These are phyloP conservation scores for Neoascia interrupta DNA, from an alignment of 2,888 invertebrate genomes.

Conservation along the genomic window DNA sequence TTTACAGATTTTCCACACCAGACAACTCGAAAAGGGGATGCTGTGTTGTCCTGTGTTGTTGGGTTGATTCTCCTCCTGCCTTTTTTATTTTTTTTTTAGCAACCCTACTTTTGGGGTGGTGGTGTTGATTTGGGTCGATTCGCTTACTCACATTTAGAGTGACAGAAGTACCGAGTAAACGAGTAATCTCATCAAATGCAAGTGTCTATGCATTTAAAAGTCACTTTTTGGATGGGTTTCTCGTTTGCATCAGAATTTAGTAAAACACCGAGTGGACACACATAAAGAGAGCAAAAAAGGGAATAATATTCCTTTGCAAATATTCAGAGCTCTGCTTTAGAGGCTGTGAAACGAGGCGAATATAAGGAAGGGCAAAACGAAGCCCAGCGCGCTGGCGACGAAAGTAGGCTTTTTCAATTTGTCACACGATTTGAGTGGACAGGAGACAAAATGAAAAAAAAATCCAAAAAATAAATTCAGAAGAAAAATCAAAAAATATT, in stretches of 20 bases:
- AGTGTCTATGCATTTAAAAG: constrained; percentile 46
- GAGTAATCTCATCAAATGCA: constrained; percentile 58
- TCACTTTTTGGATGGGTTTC: constrained; percentile 44
- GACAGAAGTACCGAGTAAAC: constrained; percentile 59
- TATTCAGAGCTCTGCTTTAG: constrained; percentile 4
- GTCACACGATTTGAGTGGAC: constrained; percentile 61
- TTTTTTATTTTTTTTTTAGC: neutral
- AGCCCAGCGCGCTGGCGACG: constrained; percentile 25
- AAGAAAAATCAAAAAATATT: constrained; percentile 27
- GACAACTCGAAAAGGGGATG: constrained; percentile 52
- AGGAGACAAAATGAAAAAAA: constrained; percentile 20
- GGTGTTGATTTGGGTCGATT: too few species aligned
- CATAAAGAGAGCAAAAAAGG: constrained; percentile 11
- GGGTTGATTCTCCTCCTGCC: constrained; percentile 2
- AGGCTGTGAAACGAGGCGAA: constrained; percentile 35
- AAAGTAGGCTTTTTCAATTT: constrained; percentile 65
- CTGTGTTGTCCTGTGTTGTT: too few species aligned
- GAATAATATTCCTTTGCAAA: constrained; percentile 26
- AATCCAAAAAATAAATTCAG: constrained; percentile 7
- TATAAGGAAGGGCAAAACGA: constrained; percentile 16
- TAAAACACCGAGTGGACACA: too few species aligned
- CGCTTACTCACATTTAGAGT: constrained; percentile 40
- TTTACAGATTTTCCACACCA: constrained; percentile 63
- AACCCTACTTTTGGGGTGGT: too few species aligned
- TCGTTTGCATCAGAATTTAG: constrained; percentile 47